These are phyloP conservation scores for Heloderma charlesbogerti DNA, from an alignment of 2,113 vertebrate genomes.

Conservation along the genomic window DNA sequence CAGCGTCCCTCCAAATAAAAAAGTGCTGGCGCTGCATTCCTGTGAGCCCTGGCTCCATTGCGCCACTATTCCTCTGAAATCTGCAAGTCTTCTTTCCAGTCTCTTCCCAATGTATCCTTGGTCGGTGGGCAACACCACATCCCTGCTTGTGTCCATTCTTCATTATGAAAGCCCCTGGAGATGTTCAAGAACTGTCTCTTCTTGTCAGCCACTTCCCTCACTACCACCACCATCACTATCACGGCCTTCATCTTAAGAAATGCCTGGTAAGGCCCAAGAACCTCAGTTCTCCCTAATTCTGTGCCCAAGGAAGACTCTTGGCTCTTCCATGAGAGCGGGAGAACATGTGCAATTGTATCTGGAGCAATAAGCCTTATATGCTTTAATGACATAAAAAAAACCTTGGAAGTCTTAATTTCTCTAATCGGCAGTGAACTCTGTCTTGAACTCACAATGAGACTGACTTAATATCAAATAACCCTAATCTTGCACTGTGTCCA, in stretches of 20 bases:
- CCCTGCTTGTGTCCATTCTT: neutral
- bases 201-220: neutral
- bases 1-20: too few relatives aligned
- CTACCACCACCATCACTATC: neutral
- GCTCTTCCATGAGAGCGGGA: neutral
- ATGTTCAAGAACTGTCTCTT: neutral
- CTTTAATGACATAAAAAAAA: neutral
- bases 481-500: conserved; percentile 6
- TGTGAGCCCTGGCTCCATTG: too few relatives aligned
- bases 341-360: neutral
- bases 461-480: conserved; percentile 23
- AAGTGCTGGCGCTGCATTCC: too few relatives aligned
- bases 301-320: neutral
- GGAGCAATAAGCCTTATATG: neutral
- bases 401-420: neutral
- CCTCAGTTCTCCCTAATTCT: neutral
- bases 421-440: conserved; percentile 5
- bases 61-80: neutral
- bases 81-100: neutral
- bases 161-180: neutral
- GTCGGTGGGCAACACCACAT: neutral
- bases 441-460: conserved; percentile 19
- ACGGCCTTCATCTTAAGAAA: neutral
- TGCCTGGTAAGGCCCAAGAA: neutral
- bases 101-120: too few relatives aligned